Percentiles rank a stretch among this genome's conserved stretches.
phyloP scores from a whole-genome alignment of 2,888 invertebrate genomes.

The Thymelicus sylvestris region DNA sequence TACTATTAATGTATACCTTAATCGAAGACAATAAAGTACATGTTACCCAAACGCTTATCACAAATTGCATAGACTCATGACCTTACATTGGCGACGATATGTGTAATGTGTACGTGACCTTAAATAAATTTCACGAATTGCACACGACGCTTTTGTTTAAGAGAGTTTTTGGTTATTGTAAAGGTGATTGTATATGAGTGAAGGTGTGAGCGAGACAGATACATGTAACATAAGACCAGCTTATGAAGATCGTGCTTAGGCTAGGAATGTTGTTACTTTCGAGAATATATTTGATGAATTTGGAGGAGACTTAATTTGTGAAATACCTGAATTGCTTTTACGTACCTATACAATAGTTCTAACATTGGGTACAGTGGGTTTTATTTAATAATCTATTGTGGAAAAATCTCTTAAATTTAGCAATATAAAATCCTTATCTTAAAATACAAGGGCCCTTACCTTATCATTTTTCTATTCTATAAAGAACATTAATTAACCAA shows the following conservation, averaged over 20 bases:
- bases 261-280: conserved; percentile 4
- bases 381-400: no score
- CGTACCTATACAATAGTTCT: not conserved
- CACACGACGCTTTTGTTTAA: conserved; percentile 4
- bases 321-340: not conserved
- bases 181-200: not conserved
- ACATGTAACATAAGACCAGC: not conserved
- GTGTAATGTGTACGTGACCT: conserved; percentile 28
- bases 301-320: not conserved
- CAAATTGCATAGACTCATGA: conserved; percentile 25
- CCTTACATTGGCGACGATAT: conserved; percentile 31
- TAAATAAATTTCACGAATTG: conserved; percentile 30
- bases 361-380: no score
- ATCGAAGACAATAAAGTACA: conserved; percentile 4
- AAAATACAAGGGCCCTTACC: no score
- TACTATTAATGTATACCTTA: conserved; percentile 2
- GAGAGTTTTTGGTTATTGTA: conserved; percentile 23
- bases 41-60: not conserved
- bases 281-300: conserved; percentile 3
- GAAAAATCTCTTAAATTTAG: no score
- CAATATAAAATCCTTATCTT: no score
- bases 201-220: conserved; percentile 6
- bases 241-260: not conserved
- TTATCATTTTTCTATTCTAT: no score
- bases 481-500: no score